phyloP scores from a whole-genome alignment of 2,888 invertebrate genomes.

The Gerris lacustris region DNA sequence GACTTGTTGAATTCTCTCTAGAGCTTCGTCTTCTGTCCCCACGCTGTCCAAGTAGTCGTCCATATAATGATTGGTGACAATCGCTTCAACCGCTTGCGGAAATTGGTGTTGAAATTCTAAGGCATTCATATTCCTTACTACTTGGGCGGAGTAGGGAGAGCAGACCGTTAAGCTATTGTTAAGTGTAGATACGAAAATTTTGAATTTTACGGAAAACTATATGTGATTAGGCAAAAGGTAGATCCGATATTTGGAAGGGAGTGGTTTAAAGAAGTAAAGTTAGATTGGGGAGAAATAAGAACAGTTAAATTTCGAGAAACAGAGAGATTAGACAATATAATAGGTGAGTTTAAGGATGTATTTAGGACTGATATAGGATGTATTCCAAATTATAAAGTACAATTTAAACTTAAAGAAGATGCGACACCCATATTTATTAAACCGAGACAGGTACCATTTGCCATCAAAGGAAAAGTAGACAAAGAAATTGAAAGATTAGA shows the following conservation, averaged over 20 bases:
- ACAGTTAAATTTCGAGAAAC: neutral
- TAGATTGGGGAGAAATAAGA: neutral
- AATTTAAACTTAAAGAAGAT: neutral
- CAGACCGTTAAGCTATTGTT: neutral
- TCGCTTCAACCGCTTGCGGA: conserved; percentile 2
- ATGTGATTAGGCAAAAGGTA: neutral
- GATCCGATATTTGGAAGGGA: neutral
- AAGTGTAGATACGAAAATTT: neutral
- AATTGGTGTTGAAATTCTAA: neutral
- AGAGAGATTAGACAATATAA: neutral
- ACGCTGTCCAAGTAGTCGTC: no score
- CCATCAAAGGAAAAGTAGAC: neutral
- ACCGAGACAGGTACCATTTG: no score
- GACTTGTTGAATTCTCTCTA: no score
- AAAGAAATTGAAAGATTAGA: neutral
- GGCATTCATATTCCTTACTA: neutral
- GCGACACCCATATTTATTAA: neutral
- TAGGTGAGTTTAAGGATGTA: neutral
- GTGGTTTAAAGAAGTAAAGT: neutral
- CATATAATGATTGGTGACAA: no score
- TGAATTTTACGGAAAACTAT: neutral
- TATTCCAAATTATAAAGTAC: neutral
- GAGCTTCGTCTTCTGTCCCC: no score
- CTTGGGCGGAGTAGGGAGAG: neutral
- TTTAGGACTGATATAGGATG: neutral